Evolutionary conservation across 2,797 vertebrate species (phyloP), one percentile per base, ranked within the genome.

Genomic region (Pseudocheirus occidentalis): DNA sequence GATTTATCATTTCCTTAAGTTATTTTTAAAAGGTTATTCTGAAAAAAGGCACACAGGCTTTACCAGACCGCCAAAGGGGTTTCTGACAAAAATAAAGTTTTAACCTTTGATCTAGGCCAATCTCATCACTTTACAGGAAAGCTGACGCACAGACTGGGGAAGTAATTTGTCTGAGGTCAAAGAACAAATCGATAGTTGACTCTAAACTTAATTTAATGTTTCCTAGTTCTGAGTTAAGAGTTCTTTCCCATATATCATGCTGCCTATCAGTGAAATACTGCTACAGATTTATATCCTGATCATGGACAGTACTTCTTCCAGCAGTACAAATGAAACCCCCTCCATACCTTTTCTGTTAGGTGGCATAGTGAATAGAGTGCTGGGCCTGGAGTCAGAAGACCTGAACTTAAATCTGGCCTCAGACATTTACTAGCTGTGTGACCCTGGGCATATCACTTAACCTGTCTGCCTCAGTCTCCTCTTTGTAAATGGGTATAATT

Each of bases 121-220:
- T 21, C 29, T 62, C 21, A 95, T 95, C 52, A 95, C 59, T 97
- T 95, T 96, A 95, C 11, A 90, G 92, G 55, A 27, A 94, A 55
- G 66, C 1, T 55, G 52, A 96, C 24, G 34, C 0, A 34, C 28
- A 54, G 56, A 93, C 57, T 92, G 29, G 90, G 24, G 96, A 95
- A 94, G 29, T 94, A 24, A 96, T 55, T 92, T 66, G 90, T 57
- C 34, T 54, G 93, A 93, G 55, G 18, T 90, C 90, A 93, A n/a
- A 66, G 62, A 66, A 66, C 54, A 96, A 59, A 93, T 87, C n/a
- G 16, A 34, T 34, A 12, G 29, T 34, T 34, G 12, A 13, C 11
- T 62, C 62, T 34, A 34, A 66, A 66, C 62, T 66, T 66, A 66
- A n/a, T 16, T 66, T 66, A 31, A n/a, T 16, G 34, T 66, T 66